phyloP scores from a whole-genome alignment of 2,797 vertebrate genomes.

The Takifugu rubripes region DNA sequence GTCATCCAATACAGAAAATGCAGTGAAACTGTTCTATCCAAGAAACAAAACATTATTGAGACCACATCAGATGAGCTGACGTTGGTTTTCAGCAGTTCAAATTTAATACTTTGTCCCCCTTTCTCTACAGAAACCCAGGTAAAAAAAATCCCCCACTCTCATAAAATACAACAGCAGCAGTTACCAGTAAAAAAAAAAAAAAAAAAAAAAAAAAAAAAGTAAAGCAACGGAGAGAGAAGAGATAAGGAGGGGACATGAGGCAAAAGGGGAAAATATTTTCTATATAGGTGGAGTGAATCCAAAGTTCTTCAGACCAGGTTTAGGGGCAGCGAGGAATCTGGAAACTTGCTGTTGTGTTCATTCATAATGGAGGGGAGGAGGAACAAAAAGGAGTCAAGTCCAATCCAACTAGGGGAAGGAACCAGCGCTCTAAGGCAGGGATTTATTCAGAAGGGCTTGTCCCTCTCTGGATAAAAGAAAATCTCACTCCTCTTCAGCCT shows the following conservation, averaged over 20 bases:
- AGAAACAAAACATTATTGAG: slow-evolving; percentile 49
- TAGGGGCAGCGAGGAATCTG: slow-evolving; percentile 68
- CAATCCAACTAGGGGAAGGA: slow-evolving; percentile 81
- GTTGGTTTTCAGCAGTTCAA: slow-evolving; percentile 81
- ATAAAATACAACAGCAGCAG: slow-evolving; percentile 99
- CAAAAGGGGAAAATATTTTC: slow-evolving; percentile 77
- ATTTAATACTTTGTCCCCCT: slow-evolving; percentile 84
- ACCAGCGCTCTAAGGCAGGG: slow-evolving; percentile 81
- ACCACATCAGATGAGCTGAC: slow-evolving; percentile 72
- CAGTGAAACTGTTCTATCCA: slow-evolving; percentile 12
- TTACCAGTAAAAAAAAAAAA: slow-evolving; percentile 93
- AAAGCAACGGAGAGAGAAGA: slow-evolving; percentile 58
- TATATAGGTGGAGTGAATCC: slow-evolving; percentile 71
- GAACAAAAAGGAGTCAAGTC: slow-evolving; percentile 73
- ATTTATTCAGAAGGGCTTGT: slow-evolving; percentile 76
- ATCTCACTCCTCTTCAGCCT: slow-evolving; percentile 75
- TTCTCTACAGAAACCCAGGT: slow-evolving; percentile 92
- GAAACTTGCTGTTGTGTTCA: slow-evolving; percentile 85
- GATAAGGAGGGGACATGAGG: slow-evolving; percentile 44
- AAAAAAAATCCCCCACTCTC: slow-evolving; percentile 92
- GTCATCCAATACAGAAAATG: neutral
- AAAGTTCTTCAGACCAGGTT: slow-evolving; percentile 76
- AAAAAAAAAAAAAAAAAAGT: slow-evolving; percentile 74
- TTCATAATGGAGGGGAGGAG: slow-evolving; percentile 72
- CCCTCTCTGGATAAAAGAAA: slow-evolving; percentile 75